Evolutionary conservation across 2,797 vertebrate species (phyloP).

Genomic region (Chelidonichthys spinosus): DNA sequence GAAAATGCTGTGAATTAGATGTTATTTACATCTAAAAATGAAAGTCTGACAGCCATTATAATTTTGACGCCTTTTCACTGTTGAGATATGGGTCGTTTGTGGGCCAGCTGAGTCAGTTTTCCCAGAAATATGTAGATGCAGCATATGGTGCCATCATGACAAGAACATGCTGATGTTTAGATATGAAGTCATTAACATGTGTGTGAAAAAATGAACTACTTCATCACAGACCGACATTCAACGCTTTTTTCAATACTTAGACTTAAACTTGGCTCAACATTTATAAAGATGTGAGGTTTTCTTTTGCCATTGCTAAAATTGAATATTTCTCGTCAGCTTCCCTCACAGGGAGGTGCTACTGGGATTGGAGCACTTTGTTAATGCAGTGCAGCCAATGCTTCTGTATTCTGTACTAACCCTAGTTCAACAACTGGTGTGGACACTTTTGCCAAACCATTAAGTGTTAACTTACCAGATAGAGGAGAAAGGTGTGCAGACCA

Average conservation of each 20-base stretch:
- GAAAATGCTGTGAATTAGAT: background rate
- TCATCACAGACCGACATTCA: background rate
- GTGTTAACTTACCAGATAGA: constrained; percentile 92
- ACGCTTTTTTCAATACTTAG: background rate
- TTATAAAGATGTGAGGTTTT: background rate
- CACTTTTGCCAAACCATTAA: background rate
- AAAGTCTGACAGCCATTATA: background rate
- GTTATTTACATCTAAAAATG: background rate
- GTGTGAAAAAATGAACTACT: background rate
- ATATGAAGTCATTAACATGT: background rate
- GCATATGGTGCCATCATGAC: background rate
- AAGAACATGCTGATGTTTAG: background rate
- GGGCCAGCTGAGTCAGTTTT: background rate
- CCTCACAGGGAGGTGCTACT: background rate
- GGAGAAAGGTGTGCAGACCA: constrained; percentile 97
- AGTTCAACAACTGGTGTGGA: background rate
- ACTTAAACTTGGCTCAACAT: background rate
- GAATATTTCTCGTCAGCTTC: background rate
- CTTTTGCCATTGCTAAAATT: background rate
- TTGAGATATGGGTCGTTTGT: background rate
- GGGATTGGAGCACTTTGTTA: constrained; percentile 7
- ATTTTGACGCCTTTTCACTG: background rate
- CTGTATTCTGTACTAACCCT: background rate
- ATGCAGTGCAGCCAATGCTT: background rate
- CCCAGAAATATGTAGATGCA: background rate